A percentile compares a stretch with the other conserved stretches of the same genome.
Evolutionary conservation across 2,113 vertebrate species (phyloP).

Genomic region (Ibidorhyncha struthersii): DNA sequence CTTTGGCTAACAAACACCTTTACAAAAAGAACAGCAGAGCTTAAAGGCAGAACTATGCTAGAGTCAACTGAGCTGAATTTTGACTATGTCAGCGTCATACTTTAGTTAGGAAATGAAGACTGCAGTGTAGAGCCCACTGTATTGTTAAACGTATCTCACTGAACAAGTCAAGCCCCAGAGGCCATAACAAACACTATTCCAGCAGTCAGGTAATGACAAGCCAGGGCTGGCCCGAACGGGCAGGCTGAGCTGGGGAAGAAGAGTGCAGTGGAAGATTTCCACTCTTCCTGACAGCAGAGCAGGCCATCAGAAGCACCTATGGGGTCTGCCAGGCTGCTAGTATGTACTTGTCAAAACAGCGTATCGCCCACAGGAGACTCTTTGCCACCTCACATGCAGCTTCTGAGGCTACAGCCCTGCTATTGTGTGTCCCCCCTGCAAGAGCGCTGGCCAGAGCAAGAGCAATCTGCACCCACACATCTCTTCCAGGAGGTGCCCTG

Average conservation of each 20-base stretch:
- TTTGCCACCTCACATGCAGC: neutral
- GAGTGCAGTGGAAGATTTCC: neutral
- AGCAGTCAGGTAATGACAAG: neutral
- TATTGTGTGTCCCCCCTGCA: neutral
- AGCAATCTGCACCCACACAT: neutral
- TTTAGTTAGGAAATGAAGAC: neutral
- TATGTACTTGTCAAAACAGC: neutral
- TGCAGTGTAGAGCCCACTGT: neutral
- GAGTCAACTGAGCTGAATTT: neutral
- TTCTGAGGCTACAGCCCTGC: neutral
- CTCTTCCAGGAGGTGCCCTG: neutral
- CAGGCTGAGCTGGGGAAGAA: neutral
- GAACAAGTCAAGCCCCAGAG: neutral
- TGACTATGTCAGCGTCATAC: neutral
- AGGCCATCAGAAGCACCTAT: neutral
- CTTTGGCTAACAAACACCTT: neutral
- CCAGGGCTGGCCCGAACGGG: neutral
- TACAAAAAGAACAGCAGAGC: neutral
- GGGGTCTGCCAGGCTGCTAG: neutral
- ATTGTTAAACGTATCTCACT: neutral
- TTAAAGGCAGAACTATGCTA: neutral
- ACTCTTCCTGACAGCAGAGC: neutral
- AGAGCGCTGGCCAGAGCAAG: neutral
- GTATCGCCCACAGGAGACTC: neutral
- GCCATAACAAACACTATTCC: neutral